A percentile compares a stretch with the other conserved stretches of the same genome.
These are phyloP conservation scores for Caenorhabditis panamensis DNA, from an alignment of 2,888 invertebrate genomes.

Conservation along the genomic window DNA sequence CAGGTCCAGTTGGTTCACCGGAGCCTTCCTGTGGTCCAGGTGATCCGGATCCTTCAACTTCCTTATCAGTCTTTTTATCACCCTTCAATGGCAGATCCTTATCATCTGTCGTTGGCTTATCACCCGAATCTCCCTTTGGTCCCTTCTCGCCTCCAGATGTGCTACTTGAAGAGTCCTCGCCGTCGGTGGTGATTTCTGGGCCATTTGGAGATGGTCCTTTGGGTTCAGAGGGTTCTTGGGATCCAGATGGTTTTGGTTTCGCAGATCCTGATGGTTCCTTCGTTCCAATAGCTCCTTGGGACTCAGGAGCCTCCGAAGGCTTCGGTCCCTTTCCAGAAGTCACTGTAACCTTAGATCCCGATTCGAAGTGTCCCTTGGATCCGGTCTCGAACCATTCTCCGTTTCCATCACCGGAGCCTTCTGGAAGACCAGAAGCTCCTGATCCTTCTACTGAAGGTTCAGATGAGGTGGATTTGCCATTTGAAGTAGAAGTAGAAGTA, in stretches of 20 bases:
- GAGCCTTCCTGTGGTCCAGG: conserved; percentile 15
- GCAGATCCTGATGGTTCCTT: too few species aligned
- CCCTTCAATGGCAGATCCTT: background rate
- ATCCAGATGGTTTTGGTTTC: too few species aligned
- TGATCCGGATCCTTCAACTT: background rate
- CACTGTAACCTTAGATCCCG: conserved; percentile 30
- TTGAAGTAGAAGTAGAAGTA: too few species aligned
- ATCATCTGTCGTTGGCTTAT: conserved; percentile 7
- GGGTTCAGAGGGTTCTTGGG: background rate
- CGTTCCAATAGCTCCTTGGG: conserved; percentile 3
- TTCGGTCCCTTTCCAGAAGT: conserved; percentile 6
- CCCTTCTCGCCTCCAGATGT: conserved; percentile 25
- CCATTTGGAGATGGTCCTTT: background rate
- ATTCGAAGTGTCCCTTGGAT: conserved; percentile 40
- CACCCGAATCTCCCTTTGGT: conserved; percentile 17
- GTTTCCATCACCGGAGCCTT: conserved; percentile 17
- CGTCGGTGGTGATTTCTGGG: conserved; percentile 41
- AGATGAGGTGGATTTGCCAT: conserved; percentile 5
- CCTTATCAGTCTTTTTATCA: background rate
- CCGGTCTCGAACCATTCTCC: conserved; percentile 32
- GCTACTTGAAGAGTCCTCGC: conserved; percentile 22
- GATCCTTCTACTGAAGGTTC: background rate
- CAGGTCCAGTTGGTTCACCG: background rate
- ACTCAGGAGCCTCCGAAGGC: too few species aligned
- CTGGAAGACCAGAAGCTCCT: conserved; percentile 17